phyloP scores from a whole-genome alignment of 2,888 invertebrate species.

The Bugulina stolonifera region DNA sequence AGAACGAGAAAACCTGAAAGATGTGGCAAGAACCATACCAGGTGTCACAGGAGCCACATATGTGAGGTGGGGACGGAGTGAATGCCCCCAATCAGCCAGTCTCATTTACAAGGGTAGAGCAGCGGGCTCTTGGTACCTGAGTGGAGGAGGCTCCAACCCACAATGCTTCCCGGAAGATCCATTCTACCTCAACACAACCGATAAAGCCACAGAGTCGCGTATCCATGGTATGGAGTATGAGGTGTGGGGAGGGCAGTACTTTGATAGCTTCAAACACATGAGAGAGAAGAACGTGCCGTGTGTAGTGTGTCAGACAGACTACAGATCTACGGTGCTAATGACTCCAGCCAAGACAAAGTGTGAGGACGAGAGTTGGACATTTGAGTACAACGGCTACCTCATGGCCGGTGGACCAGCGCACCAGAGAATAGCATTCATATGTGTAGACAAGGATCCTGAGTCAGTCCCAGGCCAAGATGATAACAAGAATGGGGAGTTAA shows the following conservation, averaged over 20 bases:
- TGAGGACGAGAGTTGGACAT: not conserved
- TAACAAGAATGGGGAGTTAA: not conserved
- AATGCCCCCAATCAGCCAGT: not conserved
- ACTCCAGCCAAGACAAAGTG: not conserved
- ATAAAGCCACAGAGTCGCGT: not conserved
- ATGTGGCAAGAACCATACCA: not conserved
- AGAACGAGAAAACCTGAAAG: not conserved
- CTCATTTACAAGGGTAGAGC: not conserved
- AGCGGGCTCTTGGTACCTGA: not conserved
- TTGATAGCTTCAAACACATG: not conserved
- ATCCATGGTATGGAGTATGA: not conserved
- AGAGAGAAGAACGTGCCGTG: not conserved
- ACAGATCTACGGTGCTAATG: not conserved
- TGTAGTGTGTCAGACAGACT: not conserved
- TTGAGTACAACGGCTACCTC: not conserved
- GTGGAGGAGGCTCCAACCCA: not conserved
- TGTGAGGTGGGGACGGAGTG: not conserved
- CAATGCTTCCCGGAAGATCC: not conserved
- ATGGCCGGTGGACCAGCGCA: not conserved
- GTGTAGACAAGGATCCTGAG: not conserved
- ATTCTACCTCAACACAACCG: not conserved
- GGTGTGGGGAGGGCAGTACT: not conserved
- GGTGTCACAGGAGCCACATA: not conserved
- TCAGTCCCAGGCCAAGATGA: not conserved
- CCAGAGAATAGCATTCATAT: not conserved